Evolutionary conservation across 64 coral and sea anemone genomes (phyloP), one percentile per base, ranked within the genome.

Genomic region (Hydrozoanthus tunicans): DNA sequence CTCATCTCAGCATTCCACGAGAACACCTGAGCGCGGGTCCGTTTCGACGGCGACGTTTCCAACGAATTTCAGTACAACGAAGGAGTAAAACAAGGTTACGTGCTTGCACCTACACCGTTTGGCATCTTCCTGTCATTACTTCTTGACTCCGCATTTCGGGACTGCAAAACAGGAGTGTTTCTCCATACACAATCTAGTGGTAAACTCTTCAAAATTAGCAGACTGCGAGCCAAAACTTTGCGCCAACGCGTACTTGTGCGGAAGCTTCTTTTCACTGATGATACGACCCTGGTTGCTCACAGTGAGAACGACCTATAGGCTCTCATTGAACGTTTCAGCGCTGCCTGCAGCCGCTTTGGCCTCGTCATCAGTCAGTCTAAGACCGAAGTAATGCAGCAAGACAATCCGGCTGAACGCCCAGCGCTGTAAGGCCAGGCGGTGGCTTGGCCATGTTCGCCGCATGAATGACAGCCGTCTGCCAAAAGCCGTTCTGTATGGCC

Each of bases 391-490:
- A 43, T 43, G 32, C 32, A 43, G 32, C 32, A 43, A 43, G 32
- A 43, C 32, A 43, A 43, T 43, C 32, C 32, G 32, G 32, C 32
- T 43, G 32, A 43, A 43, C 32, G 32, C 32, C 2, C 32, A 43
- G 32, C 32, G 20, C 20, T 20, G 20, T 20, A 20, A 20, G 20
- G 20, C 20, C 20, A 20, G 20, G 72, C 72, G 72, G 72, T 75
- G 26, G 72, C 72, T 75, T 75, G 72, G 72, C 52, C 72, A 75
- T 43, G 32, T 43, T 43, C 32, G 32, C 32, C 2, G 32, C 32
- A 43, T 75, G 72, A 75, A 51, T 32, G 72, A 75, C 26, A 75
- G 25, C 26, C 72, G 72, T 75, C 72, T 75, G 72, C 72, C 72
- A 52, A 53, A 75, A 75, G 24, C 70, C 23, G 24, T 25, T 73